Percentiles rank a stretch among this genome's conserved stretches.
Evolutionary conservation across 2,888 invertebrate genomes (phyloP).

Genomic region (Eumacrocentrus americanus): DNA sequence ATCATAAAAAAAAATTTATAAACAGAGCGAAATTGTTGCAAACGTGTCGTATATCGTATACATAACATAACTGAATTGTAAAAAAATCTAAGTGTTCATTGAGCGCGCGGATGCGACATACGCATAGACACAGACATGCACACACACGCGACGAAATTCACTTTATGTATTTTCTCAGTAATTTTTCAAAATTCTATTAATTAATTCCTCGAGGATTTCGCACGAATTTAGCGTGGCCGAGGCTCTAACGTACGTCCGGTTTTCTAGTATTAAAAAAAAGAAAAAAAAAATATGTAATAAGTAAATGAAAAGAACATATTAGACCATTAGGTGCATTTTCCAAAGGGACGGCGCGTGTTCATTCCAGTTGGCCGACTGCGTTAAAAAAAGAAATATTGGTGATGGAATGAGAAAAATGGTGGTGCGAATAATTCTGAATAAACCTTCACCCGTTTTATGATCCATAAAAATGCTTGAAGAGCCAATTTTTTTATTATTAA

Average conservation of each 20-base stretch:
- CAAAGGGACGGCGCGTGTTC: conserved; percentile 44
- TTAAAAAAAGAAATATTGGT: conserved; percentile 17
- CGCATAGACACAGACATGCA: conserved; percentile 27
- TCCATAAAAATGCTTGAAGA: neutral
- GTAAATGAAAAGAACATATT: no score
- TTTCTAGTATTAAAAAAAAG: conserved; percentile 34
- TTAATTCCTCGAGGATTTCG: conserved; percentile 7
- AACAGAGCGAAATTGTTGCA: conserved; percentile 11
- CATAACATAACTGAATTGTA: conserved; percentile 5
- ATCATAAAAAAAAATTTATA: conserved; percentile 25
- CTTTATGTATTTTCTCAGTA: no score
- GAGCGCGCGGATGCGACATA: conserved; percentile 26
- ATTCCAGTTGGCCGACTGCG: conserved; percentile 45
- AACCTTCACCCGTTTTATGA: neutral
- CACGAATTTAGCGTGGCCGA: conserved; percentile 23
- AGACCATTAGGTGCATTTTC: conserved; percentile 46
- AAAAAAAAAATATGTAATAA: conserved; percentile 33
- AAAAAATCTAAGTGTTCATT: conserved; percentile 23
- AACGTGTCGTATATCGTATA: conserved; percentile 16
- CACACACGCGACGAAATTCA: conserved; percentile 16
- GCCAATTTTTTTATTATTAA: neutral
- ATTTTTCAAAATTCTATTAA: conserved; percentile 10
- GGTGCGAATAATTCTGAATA: conserved; percentile 1
- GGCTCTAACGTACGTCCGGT: conserved; percentile 35
- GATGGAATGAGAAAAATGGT: conserved; percentile 7